Conservation (phyloP, 2,113 vertebrate genomes). For the Fulica atra region DNA sequence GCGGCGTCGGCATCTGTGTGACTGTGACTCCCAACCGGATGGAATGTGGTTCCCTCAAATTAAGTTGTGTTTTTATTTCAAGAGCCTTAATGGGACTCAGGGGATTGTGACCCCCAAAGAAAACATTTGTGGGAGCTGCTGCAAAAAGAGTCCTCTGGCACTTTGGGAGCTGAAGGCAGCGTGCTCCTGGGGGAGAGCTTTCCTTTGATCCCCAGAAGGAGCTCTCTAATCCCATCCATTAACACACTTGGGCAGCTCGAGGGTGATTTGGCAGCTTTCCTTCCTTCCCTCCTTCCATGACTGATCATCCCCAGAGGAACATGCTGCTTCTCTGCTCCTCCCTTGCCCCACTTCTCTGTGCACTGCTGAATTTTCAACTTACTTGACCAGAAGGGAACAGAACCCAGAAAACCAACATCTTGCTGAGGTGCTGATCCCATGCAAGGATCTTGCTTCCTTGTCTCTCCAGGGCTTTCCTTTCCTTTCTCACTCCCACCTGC, state of each 20-base stretch:
- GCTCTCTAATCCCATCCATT: slow-evolving; percentile 63
- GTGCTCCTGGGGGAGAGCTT: slow-evolving; percentile 9
- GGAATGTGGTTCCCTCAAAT: neutral
- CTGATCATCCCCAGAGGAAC: slow-evolving; percentile 47
- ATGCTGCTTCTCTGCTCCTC: neutral
- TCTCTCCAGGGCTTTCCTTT: neutral
- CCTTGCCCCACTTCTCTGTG: neutral
- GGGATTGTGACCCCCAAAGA: neutral
- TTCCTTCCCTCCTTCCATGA: slow-evolving; percentile 1
- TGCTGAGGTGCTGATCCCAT: neutral
- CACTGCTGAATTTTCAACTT: slow-evolving; percentile 31
- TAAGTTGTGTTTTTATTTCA: neutral
- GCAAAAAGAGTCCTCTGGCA: neutral
- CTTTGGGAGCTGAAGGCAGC: neutral
- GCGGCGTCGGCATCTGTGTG: rapidly evolving
- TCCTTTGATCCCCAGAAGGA: slow-evolving; percentile 56
- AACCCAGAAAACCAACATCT: slow-evolving; percentile 21
- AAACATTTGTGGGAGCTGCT: neutral
- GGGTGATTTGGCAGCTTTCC: slow-evolving; percentile 34
- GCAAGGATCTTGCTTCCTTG: neutral
- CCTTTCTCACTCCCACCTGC: neutral
- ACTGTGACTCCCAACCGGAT: neutral
- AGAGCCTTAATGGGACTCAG: neutral
- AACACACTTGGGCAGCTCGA: slow-evolving; percentile 42
- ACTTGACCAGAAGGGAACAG: slow-evolving; percentile 49